Evolutionary conservation across 53 echinoderm and acorn worm genomes (phyloP).

Genomic region (Temnopleurus reevesii): DNA sequence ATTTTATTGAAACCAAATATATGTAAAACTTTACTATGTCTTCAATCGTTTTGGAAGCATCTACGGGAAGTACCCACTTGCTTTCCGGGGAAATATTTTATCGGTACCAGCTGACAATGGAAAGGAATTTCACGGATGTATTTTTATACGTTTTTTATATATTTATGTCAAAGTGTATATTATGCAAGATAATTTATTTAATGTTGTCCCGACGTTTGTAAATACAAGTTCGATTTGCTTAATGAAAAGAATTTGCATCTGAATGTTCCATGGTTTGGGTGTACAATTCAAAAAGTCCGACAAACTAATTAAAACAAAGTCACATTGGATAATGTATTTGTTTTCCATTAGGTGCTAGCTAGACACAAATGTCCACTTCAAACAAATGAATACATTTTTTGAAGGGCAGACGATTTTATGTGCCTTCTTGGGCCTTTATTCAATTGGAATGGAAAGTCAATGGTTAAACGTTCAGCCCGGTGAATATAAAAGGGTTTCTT

Average conservation of each 20-base stretch:
- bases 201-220: neutral
- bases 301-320: too few species aligned
- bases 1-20: constrained; percentile 24
- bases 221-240: neutral
- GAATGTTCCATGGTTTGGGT: neutral
- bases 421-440: too few species aligned
- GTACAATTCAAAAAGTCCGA: too few species aligned
- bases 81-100: neutral
- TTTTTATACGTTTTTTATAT: constrained; percentile 59
- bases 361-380: too few species aligned
- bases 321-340: too few species aligned
- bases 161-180: constrained; percentile 49
- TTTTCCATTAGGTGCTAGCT: too few species aligned
- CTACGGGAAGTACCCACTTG: neutral
- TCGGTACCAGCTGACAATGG: neutral
- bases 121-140: constrained; percentile 58
- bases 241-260: neutral
- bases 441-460: too few species aligned
- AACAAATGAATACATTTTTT: too few species aligned
- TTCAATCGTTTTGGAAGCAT: neutral
- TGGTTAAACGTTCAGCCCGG: too few species aligned
- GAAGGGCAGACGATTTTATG: too few species aligned
- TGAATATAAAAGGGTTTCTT: too few species aligned
- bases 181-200: constrained; percentile 52
- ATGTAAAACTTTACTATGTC: neutral